These are phyloP conservation scores for Menura novaehollandiae DNA, from an alignment of 2,113 vertebrate genomes.

Conservation along the genomic window DNA sequence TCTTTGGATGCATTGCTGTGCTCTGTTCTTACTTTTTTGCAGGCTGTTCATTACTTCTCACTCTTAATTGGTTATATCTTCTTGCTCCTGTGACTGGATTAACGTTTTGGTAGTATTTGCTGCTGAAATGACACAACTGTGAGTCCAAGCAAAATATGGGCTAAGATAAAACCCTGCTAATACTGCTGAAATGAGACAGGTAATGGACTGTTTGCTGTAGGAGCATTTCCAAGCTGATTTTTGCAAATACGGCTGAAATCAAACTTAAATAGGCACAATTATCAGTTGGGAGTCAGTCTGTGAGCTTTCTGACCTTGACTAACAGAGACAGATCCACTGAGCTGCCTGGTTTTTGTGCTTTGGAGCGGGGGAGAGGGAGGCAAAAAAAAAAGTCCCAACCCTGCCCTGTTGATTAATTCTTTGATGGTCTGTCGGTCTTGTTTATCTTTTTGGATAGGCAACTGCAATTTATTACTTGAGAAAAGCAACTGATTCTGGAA, in stretches of 20 bases:
- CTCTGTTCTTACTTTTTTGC: background rate
- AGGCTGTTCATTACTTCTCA: background rate
- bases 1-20: background rate
- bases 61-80: background rate
- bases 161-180: background rate
- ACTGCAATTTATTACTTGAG: constrained; percentile 13
- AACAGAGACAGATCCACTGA: background rate
- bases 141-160: background rate
- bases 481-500: constrained; percentile 59
- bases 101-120: background rate
- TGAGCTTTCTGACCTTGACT: background rate
- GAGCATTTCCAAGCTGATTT: background rate
- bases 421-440: background rate
- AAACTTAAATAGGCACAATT: background rate
- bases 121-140: background rate
- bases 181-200: background rate
- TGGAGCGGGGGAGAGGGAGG: fast-evolving
- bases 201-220: background rate
- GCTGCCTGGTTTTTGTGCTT: background rate
- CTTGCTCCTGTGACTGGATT: background rate
- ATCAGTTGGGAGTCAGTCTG: fast-evolving
- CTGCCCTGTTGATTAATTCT: background rate
- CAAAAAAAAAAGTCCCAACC: background rate
- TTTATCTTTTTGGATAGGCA: constrained; percentile 12
- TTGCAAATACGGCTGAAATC: background rate